These are phyloP conservation scores for Drosophila subpulchrella DNA, from an alignment of 1,140 invertebrate species.

Conservation along the genomic window DNA sequence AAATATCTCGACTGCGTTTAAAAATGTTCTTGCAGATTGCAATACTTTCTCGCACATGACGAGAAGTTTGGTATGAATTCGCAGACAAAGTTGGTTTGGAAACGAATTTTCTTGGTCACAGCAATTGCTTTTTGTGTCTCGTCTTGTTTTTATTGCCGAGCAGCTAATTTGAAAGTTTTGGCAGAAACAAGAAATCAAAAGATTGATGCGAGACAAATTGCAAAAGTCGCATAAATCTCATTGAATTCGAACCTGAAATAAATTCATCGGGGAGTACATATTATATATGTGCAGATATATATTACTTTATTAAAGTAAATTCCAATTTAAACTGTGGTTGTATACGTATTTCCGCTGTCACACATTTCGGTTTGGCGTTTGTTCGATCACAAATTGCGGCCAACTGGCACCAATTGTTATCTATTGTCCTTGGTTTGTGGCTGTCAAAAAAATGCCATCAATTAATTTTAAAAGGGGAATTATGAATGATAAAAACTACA, in stretches of 20 bases:
- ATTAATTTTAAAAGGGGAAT: slow-evolving; percentile 63
- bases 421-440: slow-evolving; percentile 23
- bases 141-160: slow-evolving; percentile 48
- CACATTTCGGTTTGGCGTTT: slow-evolving; percentile 3
- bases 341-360: background rate
- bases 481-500: slow-evolving; percentile 27
- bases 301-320: background rate
- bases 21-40: slow-evolving; percentile 30
- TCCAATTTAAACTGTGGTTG: background rate
- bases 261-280: background rate
- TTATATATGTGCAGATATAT: background rate
- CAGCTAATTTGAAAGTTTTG: slow-evolving; percentile 71
- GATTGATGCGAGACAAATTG: slow-evolving; percentile 35
- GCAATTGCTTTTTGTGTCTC: slow-evolving; percentile 58
- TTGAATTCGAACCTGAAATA: background rate
- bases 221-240: slow-evolving; percentile 6
- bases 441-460: slow-evolving; percentile 67
- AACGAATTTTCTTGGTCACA: slow-evolving; percentile 49
- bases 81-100: slow-evolving; percentile 49
- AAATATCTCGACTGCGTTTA: slow-evolving; percentile 46
- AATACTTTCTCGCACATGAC: slow-evolving; percentile 38
- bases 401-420: slow-evolving; percentile 14
- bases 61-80: slow-evolving; percentile 30
- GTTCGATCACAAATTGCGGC: slow-evolving; percentile 1
- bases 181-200: slow-evolving; percentile 51